Evolutionary conservation across 2,113 vertebrate species (phyloP).

Genomic region (Myotis lucifugus): DNA sequence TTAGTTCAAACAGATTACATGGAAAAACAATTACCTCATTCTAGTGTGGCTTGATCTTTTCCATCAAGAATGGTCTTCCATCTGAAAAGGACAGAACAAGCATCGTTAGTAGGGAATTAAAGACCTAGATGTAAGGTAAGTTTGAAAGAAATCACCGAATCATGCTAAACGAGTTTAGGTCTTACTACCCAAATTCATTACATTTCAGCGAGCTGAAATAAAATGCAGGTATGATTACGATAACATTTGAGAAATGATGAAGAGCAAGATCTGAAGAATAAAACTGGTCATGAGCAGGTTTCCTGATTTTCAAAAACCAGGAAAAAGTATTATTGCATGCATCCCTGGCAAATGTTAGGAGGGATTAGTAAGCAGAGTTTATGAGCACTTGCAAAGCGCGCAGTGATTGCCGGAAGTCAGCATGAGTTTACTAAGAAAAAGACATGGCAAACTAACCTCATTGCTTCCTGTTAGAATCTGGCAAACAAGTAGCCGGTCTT

Average conservation of each 20-base stretch:
- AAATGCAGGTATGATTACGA: background rate
- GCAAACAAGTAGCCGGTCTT: background rate
- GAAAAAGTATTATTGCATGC: background rate
- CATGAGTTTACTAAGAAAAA: background rate
- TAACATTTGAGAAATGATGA: background rate
- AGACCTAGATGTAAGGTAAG: background rate
- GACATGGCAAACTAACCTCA: background rate
- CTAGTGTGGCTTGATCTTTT: slow-evolving; percentile 32
- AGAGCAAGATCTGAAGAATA: background rate
- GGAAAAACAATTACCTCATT: slow-evolving; percentile 36
- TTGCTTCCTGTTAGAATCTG: background rate
- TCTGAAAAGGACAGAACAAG: background rate
- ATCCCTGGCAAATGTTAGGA: background rate
- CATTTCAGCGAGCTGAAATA: background rate
- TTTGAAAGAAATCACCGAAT: background rate
- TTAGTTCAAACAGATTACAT: background rate
- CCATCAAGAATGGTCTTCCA: background rate
- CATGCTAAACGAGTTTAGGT: background rate
- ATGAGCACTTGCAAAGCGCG: background rate
- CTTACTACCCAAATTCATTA: background rate
- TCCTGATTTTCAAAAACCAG: background rate
- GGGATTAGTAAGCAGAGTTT: background rate
- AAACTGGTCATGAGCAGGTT: background rate
- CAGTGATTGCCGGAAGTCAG: background rate
- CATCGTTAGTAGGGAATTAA: slow-evolving; percentile 1